Base-by-base conservation (phyloP, 2,797 vertebrate species). In the Catostomus latipinnis region DNA sequence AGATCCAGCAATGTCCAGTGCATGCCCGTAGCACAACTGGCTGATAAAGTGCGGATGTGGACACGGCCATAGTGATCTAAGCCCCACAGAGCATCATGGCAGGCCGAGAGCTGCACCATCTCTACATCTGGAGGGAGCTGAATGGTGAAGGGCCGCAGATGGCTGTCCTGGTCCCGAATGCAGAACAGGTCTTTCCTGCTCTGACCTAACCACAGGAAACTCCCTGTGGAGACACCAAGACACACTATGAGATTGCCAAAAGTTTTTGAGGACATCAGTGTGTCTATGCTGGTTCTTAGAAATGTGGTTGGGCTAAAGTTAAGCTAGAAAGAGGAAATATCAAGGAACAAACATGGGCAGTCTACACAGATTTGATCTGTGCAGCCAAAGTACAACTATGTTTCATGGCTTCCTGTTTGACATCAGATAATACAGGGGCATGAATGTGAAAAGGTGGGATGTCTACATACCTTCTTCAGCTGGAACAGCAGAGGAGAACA, bases 121-220 rank as follows among this genome's bases (percentile, higher is more conserved):
- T 98, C 97, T 6, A 94, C 86, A 8, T 98, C 96, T 0, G 94
- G 91, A 0, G 96, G 97, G 16, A 98, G 93, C 62, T 94, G 93
- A 53, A 99, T 94, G 0, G 96, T 97, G 5, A 95, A 96, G 4
- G 97, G 97, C 57, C 94, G 94, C 76, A 96, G 94, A 85, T 96
- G 95, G 4, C 95, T 93, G 5, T 94, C 95, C 88, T 95, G 95
- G 86, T 98, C 94, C 82, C 95, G 96, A 73, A 98, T 89, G 78
- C 96, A 95, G 89, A 97, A 99, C 72, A 99, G 93, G 85, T 99
- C 98, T 92, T 97, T 97, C 87, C 90, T 94, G 93, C 95, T 97
- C 91, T 99, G 98, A 82, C 96, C 95, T 85, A 99, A 90, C 98
- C 98, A 99, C 78, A 99, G 88, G 84, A 96, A 96, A 22, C 94